phyloP scores from a whole-genome alignment of 1,140 invertebrate genomes.

The Diuraphis noxia region DNA sequence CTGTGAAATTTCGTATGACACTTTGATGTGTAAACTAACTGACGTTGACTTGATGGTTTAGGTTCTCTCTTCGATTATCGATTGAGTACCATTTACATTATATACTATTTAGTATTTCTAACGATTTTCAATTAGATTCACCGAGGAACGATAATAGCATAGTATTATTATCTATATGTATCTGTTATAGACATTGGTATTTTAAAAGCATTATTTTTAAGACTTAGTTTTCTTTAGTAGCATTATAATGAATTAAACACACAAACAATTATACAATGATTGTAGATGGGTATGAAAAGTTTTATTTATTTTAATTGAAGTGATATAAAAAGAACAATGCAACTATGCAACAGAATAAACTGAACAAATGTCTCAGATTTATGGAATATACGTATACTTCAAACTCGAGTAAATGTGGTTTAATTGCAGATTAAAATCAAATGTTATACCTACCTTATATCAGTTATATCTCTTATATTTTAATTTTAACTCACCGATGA shows the following conservation, averaged over 20 bases:
- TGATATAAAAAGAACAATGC: neutral
- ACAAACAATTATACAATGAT: neutral
- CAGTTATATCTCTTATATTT: too few species aligned
- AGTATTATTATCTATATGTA: too few species aligned
- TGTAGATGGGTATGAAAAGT: neutral
- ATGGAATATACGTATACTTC: neutral
- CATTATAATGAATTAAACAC: neutral
- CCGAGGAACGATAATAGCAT: neutral
- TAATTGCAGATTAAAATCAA: neutral
- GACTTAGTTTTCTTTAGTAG: neutral
- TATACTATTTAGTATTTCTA: neutral
- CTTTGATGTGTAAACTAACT: neutral
- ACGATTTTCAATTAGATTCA: neutral
- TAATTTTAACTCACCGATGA: neutral
- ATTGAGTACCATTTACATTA: neutral
- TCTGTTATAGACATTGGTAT: neutral
- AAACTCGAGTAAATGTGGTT: neutral
- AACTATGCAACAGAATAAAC: neutral
- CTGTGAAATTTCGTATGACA: neutral
- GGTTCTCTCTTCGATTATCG: neutral
- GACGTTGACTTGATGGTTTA: neutral
- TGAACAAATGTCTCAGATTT: neutral
- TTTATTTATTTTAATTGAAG: neutral
- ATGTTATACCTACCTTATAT: neutral
- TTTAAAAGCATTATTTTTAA: neutral